phyloP scores from a whole-genome alignment of 2,888 invertebrate species.

The Oscheius onirici region DNA sequence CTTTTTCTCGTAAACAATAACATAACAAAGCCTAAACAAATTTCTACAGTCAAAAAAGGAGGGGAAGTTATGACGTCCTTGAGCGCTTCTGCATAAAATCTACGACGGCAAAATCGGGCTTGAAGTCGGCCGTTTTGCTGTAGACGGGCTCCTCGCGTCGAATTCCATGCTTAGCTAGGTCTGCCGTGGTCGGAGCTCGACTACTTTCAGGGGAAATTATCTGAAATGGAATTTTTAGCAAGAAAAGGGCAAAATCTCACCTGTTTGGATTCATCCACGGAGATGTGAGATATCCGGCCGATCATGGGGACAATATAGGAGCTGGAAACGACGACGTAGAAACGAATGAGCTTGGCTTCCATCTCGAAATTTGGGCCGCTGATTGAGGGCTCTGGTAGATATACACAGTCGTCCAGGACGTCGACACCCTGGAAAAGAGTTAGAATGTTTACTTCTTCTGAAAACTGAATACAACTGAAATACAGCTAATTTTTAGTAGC shows the following conservation, averaged over 20 bases:
- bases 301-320: conserved; percentile 68
- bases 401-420: conserved; percentile 82
- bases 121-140: conserved; percentile 50
- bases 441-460: too few relatives aligned
- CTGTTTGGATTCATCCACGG: conserved; percentile 64
- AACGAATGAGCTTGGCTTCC: conserved; percentile 78
- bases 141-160: conserved; percentile 58
- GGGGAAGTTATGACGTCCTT: conserved; percentile 4
- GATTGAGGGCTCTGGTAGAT: conserved; percentile 80
- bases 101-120: conserved; percentile 54
- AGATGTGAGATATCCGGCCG: conserved; percentile 67
- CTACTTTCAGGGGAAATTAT: conserved; percentile 46
- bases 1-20: conserved; percentile 8
- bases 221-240: conserved; percentile 33
- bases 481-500: too few relatives aligned
- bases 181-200: conserved; percentile 48
- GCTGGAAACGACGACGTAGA: conserved; percentile 61
- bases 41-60: conserved; percentile 13
- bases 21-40: conserved; percentile 12
- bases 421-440: conserved; percentile 74
- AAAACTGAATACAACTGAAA: too few relatives aligned
- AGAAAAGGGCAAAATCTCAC: conserved; percentile 27
- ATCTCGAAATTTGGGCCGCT: conserved; percentile 84
- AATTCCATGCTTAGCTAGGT: conserved; percentile 58
- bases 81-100: conserved; percentile 53